Evolutionary conservation across 2,888 invertebrate species (phyloP).

Genomic region (Dolichopus griseipennis): DNA sequence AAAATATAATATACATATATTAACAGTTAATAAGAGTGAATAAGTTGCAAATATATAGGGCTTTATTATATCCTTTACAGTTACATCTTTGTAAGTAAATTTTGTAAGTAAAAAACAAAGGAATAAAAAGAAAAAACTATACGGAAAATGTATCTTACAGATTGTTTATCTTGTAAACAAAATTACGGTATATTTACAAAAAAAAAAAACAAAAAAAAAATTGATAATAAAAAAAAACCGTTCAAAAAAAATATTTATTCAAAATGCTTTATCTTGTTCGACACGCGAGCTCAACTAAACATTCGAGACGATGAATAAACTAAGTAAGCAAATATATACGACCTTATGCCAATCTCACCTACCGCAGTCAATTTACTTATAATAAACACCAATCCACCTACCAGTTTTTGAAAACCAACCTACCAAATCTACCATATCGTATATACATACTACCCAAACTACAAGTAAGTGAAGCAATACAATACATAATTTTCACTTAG

Average conservation of each 20-base stretch:
- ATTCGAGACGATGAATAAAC: background rate
- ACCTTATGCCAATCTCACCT: background rate
- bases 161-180: constrained; percentile 4
- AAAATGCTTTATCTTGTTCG: background rate
- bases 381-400: background rate
- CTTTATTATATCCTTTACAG: background rate
- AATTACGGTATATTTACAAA: background rate
- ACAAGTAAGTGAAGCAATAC: no score
- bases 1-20: background rate
- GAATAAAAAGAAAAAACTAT: background rate
- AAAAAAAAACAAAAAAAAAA: background rate
- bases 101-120: background rate
- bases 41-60: background rate
- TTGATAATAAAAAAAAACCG: no score
- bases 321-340: background rate
- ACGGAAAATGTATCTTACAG: background rate
- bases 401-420: background rate
- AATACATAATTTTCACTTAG: no score
- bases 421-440: no score
- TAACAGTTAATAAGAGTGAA: background rate
- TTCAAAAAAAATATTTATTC: no score
- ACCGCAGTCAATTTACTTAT: no score
- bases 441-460: no score
- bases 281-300: background rate
- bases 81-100: background rate